Percentiles rank a stretch among this genome's conserved stretches.
Conservation (phyloP, 2,797 vertebrate genomes). For the Protosalanx chinensis region DNA sequence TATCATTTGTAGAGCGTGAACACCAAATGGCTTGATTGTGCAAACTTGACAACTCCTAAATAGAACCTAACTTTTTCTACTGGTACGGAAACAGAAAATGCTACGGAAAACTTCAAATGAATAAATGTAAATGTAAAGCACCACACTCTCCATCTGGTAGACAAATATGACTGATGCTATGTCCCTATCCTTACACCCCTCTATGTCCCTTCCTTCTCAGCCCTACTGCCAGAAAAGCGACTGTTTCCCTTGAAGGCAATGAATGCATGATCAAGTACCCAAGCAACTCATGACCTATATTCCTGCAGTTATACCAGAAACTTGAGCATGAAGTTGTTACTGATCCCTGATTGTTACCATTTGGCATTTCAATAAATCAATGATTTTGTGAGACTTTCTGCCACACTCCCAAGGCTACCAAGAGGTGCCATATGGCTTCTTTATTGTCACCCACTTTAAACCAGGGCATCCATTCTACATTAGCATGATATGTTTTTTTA, state of each 20-base stretch:
- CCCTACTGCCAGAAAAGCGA: slow-evolving; percentile 4
- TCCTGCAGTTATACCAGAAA: slow-evolving; percentile 9
- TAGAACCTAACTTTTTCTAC: not conserved
- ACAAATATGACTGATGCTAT: slow-evolving; percentile 3
- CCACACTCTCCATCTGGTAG: slow-evolving; percentile 6
- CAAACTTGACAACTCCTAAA: not conserved
- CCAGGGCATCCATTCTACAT: not conserved
- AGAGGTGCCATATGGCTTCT: slow-evolving; percentile 5
- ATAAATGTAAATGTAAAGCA: not conserved
- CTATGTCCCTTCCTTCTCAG: not conserved
- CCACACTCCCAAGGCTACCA: not conserved
- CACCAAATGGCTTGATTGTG: not conserved
- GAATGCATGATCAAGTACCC: not conserved
- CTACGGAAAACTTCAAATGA: not conserved
- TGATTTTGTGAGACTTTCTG: slow-evolving; percentile 16
- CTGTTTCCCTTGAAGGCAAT: not conserved
- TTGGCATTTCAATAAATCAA: slow-evolving; percentile 31
- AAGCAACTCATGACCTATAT: slow-evolving; percentile 26
- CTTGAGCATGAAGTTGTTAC: slow-evolving; percentile 15
- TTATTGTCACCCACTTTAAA: slow-evolving; percentile 11
- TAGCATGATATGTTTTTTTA: not conserved
- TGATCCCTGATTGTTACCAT: slow-evolving; percentile 15
- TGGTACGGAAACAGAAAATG: not conserved
- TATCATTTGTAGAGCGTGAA: too few relatives aligned
- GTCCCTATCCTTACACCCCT: not conserved